These are phyloP conservation scores for Drosophila phalerata DNA, from an alignment of 2,888 invertebrate genomes.

Conservation along the genomic window DNA sequence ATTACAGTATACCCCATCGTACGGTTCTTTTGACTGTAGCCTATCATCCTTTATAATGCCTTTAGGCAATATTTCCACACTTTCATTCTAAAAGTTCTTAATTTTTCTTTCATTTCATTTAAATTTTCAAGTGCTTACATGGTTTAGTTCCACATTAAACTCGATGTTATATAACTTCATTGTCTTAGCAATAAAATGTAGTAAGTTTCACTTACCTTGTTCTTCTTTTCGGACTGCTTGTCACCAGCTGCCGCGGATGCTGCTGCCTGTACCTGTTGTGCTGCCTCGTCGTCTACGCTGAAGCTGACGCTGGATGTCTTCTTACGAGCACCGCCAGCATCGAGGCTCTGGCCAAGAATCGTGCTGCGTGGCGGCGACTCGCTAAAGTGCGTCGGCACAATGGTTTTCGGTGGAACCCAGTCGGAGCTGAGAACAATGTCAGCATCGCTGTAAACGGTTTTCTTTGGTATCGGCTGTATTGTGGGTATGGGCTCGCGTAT, in stretches of 20 bases:
- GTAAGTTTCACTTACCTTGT: slow-evolving; percentile 87
- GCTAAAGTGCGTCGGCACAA: slow-evolving; percentile 90
- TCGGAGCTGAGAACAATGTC: slow-evolving; percentile 94
- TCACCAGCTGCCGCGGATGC: slow-evolving; percentile 64
- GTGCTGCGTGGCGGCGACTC: slow-evolving; percentile 86
- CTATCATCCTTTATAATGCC: too few relatives aligned
- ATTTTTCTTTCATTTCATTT: too few relatives aligned
- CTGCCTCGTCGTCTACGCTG: slow-evolving; percentile 87
- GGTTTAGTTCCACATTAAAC: background rate
- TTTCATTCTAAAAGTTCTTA: too few relatives aligned
- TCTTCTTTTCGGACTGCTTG: slow-evolving; percentile 88
- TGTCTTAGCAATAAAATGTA: background rate
- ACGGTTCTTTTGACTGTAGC: too few relatives aligned
- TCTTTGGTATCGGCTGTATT: slow-evolving; percentile 88
- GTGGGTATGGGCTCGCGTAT: slow-evolving; percentile 91
- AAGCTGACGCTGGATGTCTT: slow-evolving; percentile 91
- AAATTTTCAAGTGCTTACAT: background rate
- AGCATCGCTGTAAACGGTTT: slow-evolving; percentile 91
- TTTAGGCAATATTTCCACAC: too few relatives aligned
- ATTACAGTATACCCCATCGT: too few relatives aligned
- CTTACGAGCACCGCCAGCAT: slow-evolving; percentile 87
- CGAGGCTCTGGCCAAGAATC: slow-evolving; percentile 79
- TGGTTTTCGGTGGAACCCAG: slow-evolving; percentile 94
- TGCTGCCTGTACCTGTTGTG: slow-evolving; percentile 64
- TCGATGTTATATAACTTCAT: background rate